These are phyloP conservation scores for Chaetophractus vellerosus DNA, from an alignment of 2,797 vertebrate genomes.

Conservation along the genomic window DNA sequence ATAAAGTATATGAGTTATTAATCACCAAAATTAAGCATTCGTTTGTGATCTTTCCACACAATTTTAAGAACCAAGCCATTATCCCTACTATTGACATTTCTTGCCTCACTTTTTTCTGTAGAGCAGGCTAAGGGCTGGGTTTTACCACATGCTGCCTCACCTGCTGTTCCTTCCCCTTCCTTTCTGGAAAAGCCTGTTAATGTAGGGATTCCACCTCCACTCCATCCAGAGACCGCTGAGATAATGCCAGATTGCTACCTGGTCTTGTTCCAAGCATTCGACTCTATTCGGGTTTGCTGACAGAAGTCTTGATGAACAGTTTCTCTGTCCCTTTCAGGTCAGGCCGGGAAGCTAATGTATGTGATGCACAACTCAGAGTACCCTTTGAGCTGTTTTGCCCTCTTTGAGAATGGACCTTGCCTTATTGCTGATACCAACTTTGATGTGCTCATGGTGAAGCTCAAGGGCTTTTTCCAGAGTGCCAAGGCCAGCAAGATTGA, in stretches of 20 bases:
- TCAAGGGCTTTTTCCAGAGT: constrained; percentile 99
- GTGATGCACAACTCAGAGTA: constrained; percentile 99
- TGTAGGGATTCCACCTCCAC: background rate
- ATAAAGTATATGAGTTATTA: background rate
- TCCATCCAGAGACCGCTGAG: background rate
- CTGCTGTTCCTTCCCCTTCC: background rate
- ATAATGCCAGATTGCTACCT: background rate
- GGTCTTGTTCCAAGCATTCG: background rate
- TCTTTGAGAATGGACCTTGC: constrained; percentile 97
- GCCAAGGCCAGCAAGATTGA: constrained; percentile 99
- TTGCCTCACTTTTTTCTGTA: background rate
- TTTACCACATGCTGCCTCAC: background rate
- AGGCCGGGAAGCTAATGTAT: constrained; percentile 96
- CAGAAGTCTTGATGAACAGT: background rate
- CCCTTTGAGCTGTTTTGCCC: constrained; percentile 96
- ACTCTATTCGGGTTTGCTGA: background rate
- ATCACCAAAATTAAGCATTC: background rate
- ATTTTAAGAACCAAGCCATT: background rate
- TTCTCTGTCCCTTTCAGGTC: constrained; percentile 90
- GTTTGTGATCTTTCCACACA: background rate
- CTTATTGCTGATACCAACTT: constrained; percentile 96
- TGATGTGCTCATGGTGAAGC: constrained; percentile 97
- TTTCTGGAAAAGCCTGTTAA: background rate
- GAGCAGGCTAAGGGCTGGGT: background rate
- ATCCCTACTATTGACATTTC: background rate